Conservation (phyloP, 1,140 invertebrate genomes). For the Tetraneura akinire region DNA sequence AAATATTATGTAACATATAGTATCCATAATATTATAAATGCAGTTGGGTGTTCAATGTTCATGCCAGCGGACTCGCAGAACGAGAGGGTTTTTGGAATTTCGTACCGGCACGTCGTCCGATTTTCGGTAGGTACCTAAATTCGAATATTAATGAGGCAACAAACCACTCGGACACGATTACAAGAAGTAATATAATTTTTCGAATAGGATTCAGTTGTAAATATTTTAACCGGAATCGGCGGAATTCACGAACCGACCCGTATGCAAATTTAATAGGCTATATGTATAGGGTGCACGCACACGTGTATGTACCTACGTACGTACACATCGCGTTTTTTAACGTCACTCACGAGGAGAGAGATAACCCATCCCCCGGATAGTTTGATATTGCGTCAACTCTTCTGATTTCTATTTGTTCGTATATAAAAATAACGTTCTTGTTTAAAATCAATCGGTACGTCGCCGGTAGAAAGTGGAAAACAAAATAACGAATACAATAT, state of each 20-base stretch:
- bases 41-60: no score
- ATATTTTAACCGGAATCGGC: conserved; percentile 23
- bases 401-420: no score
- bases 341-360: background rate
- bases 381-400: no score
- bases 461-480: background rate
- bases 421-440: background rate
- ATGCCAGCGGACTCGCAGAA: no score
- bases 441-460: no score
- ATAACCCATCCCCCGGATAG: background rate
- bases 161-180: background rate
- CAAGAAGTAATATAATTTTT: background rate
- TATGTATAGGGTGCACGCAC: background rate
- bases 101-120: background rate
- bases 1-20: no score
- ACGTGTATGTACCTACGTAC: no score
- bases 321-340: conserved; percentile 12
- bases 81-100: background rate
- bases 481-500: background rate
- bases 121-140: background rate
- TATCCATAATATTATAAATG: no score
- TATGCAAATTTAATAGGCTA: conserved; percentile 27
- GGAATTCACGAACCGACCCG: background rate
- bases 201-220: background rate
- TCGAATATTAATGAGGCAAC: conserved; percentile 34